phyloP scores from a whole-genome alignment of 2,888 invertebrate species.

The Adineta ricciae region DNA sequence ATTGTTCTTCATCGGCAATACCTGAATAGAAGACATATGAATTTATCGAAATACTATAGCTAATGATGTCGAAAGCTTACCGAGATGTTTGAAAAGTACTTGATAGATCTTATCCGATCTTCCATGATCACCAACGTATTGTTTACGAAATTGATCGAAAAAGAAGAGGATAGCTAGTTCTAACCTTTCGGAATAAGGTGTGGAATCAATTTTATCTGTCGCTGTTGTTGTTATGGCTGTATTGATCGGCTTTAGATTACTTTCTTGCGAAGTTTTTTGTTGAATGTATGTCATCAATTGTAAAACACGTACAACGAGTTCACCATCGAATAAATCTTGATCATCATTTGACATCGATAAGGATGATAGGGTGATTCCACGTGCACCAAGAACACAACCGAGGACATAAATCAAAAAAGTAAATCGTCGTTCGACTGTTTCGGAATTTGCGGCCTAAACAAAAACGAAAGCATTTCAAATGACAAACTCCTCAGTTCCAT shows the following conservation, averaged over 20 bases:
- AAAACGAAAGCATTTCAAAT: not conserved
- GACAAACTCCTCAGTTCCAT: not conserved
- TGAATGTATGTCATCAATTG: conserved; percentile 55
- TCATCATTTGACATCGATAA: conserved; percentile 89
- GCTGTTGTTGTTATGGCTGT: conserved; percentile 64
- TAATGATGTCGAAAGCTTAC: no score
- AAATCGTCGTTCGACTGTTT: conserved; percentile 60
- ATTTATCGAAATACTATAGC: not conserved
- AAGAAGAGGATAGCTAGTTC: conserved; percentile 92
- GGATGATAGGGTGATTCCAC: conserved; percentile 45
- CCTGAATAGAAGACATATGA: no score
- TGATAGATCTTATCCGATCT: conserved; percentile 2
- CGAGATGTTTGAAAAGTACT: not conserved
- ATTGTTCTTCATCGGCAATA: conserved; percentile 17
- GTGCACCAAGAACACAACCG: conserved; percentile 88
- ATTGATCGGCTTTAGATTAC: conserved; percentile 55
- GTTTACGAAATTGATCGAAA: conserved; percentile 94
- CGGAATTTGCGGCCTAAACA: not conserved
- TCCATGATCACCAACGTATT: conserved; percentile 85
- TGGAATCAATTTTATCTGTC: conserved; percentile 22
- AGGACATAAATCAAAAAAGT: conserved; percentile 98
- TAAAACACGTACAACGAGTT: conserved; percentile 59
- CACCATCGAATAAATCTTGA: conserved; percentile 95
- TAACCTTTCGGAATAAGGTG: conserved; percentile 71
- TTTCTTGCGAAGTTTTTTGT: conserved; percentile 54